phyloP scores from a whole-genome alignment of 2,113 vertebrate species.

The Heliornis fulica region DNA sequence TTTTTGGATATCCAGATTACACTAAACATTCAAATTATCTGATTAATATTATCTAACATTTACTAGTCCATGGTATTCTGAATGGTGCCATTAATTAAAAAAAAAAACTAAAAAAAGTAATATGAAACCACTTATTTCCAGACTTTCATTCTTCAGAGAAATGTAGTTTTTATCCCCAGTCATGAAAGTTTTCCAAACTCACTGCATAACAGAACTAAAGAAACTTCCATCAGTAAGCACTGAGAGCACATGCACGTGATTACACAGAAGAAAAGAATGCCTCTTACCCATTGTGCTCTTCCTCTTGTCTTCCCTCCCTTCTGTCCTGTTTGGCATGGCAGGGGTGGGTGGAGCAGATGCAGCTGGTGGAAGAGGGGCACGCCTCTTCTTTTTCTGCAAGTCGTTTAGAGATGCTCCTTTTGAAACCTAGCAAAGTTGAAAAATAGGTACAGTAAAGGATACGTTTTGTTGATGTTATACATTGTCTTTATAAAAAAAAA shows the following conservation, averaged over 20 bases:
- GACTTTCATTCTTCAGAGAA: slow-evolving; percentile 48
- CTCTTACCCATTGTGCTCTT: slow-evolving; percentile 87
- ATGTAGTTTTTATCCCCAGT: neutral
- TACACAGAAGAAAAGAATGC: neutral
- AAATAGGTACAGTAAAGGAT: neutral
- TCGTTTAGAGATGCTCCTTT: slow-evolving; percentile 72
- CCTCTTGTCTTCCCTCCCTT: slow-evolving; percentile 85
- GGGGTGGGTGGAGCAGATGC: slow-evolving; percentile 71
- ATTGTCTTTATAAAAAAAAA: no score
- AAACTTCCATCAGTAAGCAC: neutral
- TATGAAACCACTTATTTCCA: neutral
- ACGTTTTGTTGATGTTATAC: neutral
- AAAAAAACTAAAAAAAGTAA: neutral
- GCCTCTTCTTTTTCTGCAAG: slow-evolving; percentile 87
- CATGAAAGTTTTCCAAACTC: neutral
- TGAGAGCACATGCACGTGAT: neutral
- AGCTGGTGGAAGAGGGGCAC: slow-evolving; percentile 84
- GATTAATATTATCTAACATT: neutral
- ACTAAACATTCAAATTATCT: neutral
- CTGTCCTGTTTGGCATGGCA: slow-evolving; percentile 74
- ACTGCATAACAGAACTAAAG: neutral
- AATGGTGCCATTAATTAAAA: neutral
- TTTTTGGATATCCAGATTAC: neutral
- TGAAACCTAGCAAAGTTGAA: slow-evolving; percentile 70
- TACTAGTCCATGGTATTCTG: neutral